These are phyloP conservation scores for Dynastes maya DNA, from an alignment of 2,888 invertebrate genomes.

Conservation along the genomic window DNA sequence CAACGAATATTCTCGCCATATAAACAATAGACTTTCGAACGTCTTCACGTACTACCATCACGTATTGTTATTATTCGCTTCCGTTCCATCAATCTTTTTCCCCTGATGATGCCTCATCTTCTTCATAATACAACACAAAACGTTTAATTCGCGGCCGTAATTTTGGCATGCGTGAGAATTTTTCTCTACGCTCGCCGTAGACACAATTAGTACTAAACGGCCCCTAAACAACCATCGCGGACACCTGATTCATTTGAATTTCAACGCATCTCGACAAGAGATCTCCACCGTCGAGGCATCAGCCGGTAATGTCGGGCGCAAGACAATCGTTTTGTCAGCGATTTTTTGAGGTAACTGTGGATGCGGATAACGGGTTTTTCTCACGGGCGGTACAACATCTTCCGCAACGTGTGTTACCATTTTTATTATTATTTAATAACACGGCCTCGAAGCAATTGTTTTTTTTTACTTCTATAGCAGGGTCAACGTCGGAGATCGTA, in stretches of 20 bases:
- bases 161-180: conserved; percentile 61
- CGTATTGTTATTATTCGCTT: conserved; percentile 52
- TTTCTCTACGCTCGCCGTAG: conserved; percentile 42
- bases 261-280: conserved; percentile 37
- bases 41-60: conserved; percentile 20
- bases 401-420: conserved; percentile 40
- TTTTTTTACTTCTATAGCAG: background rate
- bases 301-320: conserved; percentile 18
- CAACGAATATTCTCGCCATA: conserved; percentile 31
- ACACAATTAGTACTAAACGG: conserved; percentile 42
- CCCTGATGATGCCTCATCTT: conserved; percentile 41
- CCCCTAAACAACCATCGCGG: conserved; percentile 45
- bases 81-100: conserved; percentile 53
- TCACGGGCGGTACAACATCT: conserved; percentile 49
- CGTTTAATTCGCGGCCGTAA: conserved; percentile 52
- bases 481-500: conserved; percentile 40
- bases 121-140: conserved; percentile 36
- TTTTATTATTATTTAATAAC: conserved; percentile 50
- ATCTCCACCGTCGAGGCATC: conserved; percentile 17
- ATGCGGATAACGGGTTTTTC: conserved; percentile 43
- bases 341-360: conserved; percentile 42
- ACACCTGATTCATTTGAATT: conserved; percentile 50
- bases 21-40: conserved; percentile 38
- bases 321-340: conserved; percentile 43
- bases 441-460: conserved; percentile 46